Percentiles rank a stretch among this genome's conserved stretches.
Evolutionary conservation across 2,113 vertebrate species (phyloP).

Genomic region (Shinisaurus crocodilurus): DNA sequence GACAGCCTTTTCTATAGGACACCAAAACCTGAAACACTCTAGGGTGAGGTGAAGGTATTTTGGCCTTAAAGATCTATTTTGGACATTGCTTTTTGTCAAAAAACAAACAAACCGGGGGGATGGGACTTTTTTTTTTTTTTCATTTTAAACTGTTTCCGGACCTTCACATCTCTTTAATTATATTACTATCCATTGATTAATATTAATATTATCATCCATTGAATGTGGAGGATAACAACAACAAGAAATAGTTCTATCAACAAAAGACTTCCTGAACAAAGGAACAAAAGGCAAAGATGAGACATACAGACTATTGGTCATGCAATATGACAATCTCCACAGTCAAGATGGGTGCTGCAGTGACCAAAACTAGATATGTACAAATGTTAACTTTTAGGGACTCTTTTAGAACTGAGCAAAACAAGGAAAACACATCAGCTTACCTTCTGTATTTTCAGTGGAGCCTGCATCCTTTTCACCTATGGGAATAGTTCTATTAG

Average conservation of each 20-base stretch:
- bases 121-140: too few relatives aligned
- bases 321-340: neutral
- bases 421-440: neutral
- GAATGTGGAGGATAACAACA: neutral
- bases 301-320: too few relatives aligned
- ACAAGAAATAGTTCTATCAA: neutral
- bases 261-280: neutral
- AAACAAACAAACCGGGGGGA: too few relatives aligned
- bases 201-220: too few relatives aligned
- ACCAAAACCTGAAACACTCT: too few relatives aligned
- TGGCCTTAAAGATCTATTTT: too few relatives aligned
- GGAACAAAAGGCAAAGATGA: neutral
- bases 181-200: too few relatives aligned
- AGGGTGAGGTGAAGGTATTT: too few relatives aligned
- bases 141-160: too few relatives aligned
- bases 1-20: too few relatives aligned
- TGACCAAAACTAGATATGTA: neutral
- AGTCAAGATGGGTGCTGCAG: neutral
- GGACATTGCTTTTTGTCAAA: too few relatives aligned
- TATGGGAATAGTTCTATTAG: slow-evolving; percentile 32
- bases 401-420: neutral
- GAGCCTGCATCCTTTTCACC: slow-evolving; percentile 26
- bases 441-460: slow-evolving; percentile 33
- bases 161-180: too few relatives aligned
- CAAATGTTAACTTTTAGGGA: neutral